Conservation (phyloP, 2,888 invertebrate species). For the Platycnemis pennipes region DNA sequence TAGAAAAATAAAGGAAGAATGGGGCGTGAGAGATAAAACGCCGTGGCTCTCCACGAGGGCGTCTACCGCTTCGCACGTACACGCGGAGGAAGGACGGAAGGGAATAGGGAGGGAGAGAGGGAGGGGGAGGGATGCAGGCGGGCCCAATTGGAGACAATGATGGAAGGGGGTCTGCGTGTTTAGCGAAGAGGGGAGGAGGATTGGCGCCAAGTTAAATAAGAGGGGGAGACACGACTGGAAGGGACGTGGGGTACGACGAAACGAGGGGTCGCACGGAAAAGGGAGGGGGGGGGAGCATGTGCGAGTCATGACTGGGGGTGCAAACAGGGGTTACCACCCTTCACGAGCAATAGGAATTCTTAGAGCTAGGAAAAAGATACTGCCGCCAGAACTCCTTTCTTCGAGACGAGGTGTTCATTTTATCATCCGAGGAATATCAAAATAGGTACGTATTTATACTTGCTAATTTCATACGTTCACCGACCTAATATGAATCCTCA, state of each 20-base stretch:
- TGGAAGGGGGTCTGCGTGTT: not conserved
- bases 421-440: not conserved
- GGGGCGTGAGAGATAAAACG: constrained; percentile 22
- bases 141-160: constrained; percentile 33
- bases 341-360: too few relatives aligned
- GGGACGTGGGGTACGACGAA: not conserved
- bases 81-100: not conserved
- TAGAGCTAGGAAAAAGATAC: not conserved
- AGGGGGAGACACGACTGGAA: not conserved
- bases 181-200: not conserved
- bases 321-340: not conserved
- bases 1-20: not conserved
- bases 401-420: not conserved
- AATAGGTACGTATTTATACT: not conserved
- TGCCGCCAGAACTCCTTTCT: not conserved
- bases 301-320: not conserved
- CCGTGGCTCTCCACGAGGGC: not conserved
- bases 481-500: not conserved
- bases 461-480: not conserved
- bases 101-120: not conserved
- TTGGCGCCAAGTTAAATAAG: constrained; percentile 37
- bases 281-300: not conserved
- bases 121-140: not conserved
- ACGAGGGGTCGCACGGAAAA: not conserved
- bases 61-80: not conserved